phyloP scores from a whole-genome alignment of 2,888 invertebrate genomes.

The Panzeria rudis region DNA sequence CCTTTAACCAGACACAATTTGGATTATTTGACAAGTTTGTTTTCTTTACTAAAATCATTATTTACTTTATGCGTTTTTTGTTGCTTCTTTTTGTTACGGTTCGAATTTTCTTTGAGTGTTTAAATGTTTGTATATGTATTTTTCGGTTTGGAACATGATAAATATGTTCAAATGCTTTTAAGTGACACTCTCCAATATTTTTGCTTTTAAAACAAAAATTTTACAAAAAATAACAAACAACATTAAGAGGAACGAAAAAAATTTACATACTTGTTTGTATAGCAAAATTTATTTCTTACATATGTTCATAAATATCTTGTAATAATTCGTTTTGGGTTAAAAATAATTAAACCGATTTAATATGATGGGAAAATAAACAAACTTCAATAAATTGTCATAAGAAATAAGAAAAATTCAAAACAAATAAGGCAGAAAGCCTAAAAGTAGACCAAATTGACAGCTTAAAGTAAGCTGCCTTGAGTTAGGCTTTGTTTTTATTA shows the following conservation, averaged over 20 bases:
- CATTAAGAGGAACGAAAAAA: slow-evolving; percentile 16
- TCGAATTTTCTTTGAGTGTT: slow-evolving; percentile 48
- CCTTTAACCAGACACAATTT: slow-evolving; percentile 74
- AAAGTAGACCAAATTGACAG: background rate
- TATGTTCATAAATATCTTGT: slow-evolving; percentile 75
- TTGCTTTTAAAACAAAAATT: slow-evolving; percentile 58
- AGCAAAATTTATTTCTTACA: slow-evolving; percentile 75
- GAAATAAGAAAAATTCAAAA: background rate
- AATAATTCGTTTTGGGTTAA: slow-evolving; percentile 63
- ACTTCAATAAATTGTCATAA: slow-evolving; percentile 3
- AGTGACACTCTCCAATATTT: slow-evolving; percentile 73
- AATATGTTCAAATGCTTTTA: slow-evolving; percentile 72
- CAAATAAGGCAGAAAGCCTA: background rate
- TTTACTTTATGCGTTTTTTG: slow-evolving; percentile 67
- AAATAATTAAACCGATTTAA: slow-evolving; percentile 40
- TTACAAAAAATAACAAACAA: slow-evolving; percentile 45
- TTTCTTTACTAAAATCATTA: slow-evolving; percentile 73
- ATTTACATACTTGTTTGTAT: background rate
- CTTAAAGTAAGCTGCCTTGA: background rate
- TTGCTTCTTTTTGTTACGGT: slow-evolving; percentile 18
- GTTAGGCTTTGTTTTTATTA: background rate
- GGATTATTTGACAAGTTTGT: slow-evolving; percentile 75
- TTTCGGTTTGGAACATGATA: slow-evolving; percentile 70
- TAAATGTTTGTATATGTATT: slow-evolving; percentile 38
- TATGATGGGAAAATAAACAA: slow-evolving; percentile 45